These are phyloP conservation scores for Ahaetulla prasina DNA, from an alignment of 2,113 vertebrate genomes.

Conservation along the genomic window DNA sequence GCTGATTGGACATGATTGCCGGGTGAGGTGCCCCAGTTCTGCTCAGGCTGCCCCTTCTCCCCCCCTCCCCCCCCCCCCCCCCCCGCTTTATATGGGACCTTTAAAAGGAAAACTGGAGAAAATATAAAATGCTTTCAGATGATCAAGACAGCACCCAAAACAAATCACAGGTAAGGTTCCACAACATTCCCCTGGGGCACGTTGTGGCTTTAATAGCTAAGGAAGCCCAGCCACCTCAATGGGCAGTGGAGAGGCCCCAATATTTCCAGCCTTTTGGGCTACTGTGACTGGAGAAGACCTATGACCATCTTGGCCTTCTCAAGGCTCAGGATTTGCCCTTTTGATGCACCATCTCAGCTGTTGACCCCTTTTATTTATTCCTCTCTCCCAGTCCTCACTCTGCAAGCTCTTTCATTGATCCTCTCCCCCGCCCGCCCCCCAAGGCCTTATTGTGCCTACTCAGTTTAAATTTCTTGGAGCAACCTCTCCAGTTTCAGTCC, in stretches of 20 bases:
- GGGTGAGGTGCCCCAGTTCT: slow-evolving; percentile 72
- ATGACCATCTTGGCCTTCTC: background rate
- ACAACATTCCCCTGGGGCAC: background rate
- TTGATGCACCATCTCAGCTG: background rate
- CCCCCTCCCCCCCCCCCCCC: background rate
- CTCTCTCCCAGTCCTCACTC: background rate
- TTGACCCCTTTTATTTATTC: background rate
- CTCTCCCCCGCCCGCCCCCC: no score
- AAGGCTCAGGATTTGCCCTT: background rate
- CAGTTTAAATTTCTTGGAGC: background rate
- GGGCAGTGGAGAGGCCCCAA: background rate
- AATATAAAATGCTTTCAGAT: background rate
- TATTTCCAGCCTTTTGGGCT: background rate
- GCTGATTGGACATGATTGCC: slow-evolving; percentile 91
- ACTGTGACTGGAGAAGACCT: background rate
- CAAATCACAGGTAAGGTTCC: no score
- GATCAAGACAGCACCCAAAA: background rate
- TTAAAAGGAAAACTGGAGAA: background rate
- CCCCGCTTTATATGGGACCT: background rate
- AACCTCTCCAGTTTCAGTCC: background rate
- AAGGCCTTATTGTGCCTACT: background rate
- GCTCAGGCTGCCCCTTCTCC: background rate
- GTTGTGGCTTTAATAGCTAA: background rate
- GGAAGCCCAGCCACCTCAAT: background rate
- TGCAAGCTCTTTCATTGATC: background rate